Evolutionary conservation across 2,797 vertebrate species (phyloP), one percentile per base, ranked within the genome.

Genomic region (Scomberomorus guttatus): DNA sequence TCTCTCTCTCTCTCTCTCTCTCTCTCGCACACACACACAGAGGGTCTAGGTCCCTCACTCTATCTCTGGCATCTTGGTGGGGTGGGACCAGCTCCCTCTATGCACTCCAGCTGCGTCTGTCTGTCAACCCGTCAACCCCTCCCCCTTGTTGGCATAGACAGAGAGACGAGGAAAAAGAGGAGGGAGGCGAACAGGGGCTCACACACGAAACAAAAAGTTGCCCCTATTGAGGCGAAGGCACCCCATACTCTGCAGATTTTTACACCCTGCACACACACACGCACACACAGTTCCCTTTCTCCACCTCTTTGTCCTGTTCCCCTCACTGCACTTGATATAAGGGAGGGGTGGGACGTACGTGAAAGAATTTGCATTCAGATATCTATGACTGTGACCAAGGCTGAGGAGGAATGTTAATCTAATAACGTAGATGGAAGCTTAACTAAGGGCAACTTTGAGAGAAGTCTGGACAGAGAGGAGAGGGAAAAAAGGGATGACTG

Each of bases 391-490:
- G 90, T 92, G 93, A 92, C 93, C 90, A 56, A 85, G 80, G 76
- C 89, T 54, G 90, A 84, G 83, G 37, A 90, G 89, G 93, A 95
- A 95, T 95, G 93, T 94, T 93, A 94, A 95, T 94, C 93, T 92
- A 94, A 93, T 94, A 90, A 94, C 25, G 72, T 37, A 61, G 65
- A 86, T 76, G 54, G 82, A 80, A 79, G 90, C 82, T 81, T 74
- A 77, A 82, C 72, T 72, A 76, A 62, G 66, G 76, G 84, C 75
- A 85, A 84, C 72, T 88, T 77, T 80, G 71, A 85, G 75, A 78
- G 77, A 77, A 42, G 72, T 74, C 59, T 82, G 75, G 79, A 73
- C 54, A 70, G 78, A 87, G 71, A 78, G 66, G 59, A 67, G 80
- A 77, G 63, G 57, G 59, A 50, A 50, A 72, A 73, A 89, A 87